Evolutionary conservation across 2,797 vertebrate genomes (phyloP).

Genomic region (Brachymystax lenok): DNA sequence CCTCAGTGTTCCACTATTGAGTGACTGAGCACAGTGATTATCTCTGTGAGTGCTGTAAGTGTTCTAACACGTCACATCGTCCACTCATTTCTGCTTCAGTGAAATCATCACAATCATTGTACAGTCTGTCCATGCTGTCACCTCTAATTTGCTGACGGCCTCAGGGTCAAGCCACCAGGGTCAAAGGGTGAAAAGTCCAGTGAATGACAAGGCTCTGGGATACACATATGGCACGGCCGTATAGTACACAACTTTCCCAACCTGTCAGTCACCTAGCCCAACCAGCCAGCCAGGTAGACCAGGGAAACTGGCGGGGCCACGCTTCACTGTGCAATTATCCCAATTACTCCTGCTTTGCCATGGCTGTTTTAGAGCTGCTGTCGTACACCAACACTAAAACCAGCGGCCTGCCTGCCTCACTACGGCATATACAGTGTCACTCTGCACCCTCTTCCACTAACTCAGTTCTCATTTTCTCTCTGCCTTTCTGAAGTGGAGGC

Average conservation of each 20-base stretch:
- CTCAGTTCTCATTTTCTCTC: no score
- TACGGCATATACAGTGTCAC: no score
- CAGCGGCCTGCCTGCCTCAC: neutral
- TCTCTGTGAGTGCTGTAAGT: no score
- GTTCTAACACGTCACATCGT: no score
- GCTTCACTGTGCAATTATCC: neutral
- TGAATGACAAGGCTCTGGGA: neutral
- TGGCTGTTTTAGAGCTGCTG: neutral
- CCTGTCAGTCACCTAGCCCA: neutral
- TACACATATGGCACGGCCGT: neutral
- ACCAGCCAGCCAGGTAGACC: neutral
- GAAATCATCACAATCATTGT: neutral
- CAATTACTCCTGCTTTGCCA: neutral
- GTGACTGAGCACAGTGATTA: neutral
- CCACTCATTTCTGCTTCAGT: neutral
- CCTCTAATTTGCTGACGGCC: neutral
- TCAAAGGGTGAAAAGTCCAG: neutral
- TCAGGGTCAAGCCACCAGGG: neutral
- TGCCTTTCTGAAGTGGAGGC: no score
- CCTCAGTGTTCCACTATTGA: neutral
- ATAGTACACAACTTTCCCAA: neutral
- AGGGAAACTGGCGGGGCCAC: neutral
- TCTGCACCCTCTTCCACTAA: no score
- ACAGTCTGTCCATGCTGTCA: neutral
- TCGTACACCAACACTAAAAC: neutral